Conservation (phyloP, 2,888 invertebrate species). For the Noctua pronuba region DNA sequence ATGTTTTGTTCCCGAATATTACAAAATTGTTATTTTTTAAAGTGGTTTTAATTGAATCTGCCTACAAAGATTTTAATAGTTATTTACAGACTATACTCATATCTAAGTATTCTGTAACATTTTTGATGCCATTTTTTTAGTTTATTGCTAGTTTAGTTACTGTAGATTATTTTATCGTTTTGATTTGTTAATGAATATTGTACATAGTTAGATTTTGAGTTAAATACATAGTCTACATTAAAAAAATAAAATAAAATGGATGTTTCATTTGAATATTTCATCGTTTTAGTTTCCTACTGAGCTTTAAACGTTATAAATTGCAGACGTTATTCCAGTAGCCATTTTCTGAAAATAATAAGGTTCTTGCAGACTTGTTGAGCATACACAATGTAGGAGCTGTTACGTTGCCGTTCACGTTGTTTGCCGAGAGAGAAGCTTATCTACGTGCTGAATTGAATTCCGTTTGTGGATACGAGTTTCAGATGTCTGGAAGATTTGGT, state of each 20-base stretch:
- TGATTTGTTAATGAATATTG: not conserved
- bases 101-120: not conserved
- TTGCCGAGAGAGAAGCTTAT: conserved; percentile 47
- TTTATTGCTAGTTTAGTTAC: not conserved
- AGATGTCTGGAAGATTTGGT: conserved; percentile 6
- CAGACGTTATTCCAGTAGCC: conserved; percentile 13
- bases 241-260: not conserved
- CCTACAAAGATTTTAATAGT: not conserved
- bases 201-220: not conserved
- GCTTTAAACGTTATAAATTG: conserved; percentile 38
- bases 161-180: not conserved
- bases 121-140: not conserved
- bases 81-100: too few relatives aligned
- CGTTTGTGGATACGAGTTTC: conserved; percentile 32
- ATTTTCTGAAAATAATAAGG: conserved; percentile 46
- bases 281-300: conserved; percentile 5
- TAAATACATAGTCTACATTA: not conserved
- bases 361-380: conserved; percentile 46
- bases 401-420: conserved; percentile 41
- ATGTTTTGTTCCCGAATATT: not conserved
- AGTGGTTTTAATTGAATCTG: not conserved
- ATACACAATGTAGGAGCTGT: conserved; percentile 44
- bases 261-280: not conserved
- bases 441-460: conserved; percentile 45
- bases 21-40: not conserved